Evolutionary conservation across 2,888 invertebrate genomes (phyloP), one percentile per base, ranked within the genome.

Genomic region (Caenorhabditis sp.): DNA sequence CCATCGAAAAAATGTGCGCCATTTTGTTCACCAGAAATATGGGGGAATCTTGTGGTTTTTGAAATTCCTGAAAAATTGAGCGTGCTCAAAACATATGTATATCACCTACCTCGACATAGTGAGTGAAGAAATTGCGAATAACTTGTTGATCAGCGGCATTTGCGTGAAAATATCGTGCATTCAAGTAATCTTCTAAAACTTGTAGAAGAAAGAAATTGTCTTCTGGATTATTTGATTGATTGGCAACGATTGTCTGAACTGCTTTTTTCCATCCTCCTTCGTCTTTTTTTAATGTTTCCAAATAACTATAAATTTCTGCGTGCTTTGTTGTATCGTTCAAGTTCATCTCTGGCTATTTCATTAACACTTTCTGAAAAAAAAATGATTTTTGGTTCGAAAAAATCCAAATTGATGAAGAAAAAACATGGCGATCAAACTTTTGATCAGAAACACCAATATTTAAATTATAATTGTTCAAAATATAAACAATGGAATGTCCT

Each of bases 11-110:
- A 17, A 91, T 84, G 85, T 91, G 91, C 14, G 91, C 90, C 51
- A 89, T 88, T 85, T 91, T 91, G 84, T 91, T 91, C 50, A 88
- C 86, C 19, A 91, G 83, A 82, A 89, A 90, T 23, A 85, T 84
- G 72, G 89, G 88, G 5, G 60, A 60, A 26, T 73, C 68, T 49
- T 67, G 54, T 1, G 50, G 4, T 10, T 55, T 61, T 54, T 58
- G 51, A 26, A 27, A 19, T 4, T 4, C 31, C 70, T 60, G 21
- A 51, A 66, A 66, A 50, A 21, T 19, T 27, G 8, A n/a, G n/a
- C n/a, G n/a, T n/a, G n/a, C n/a, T n/a, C n/a, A n/a, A n/a, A n/a
- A n/a, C n/a, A n/a, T n/a, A n/a, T n/a, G n/a, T n/a, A n/a, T n/a
- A n/a, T n/a, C n/a, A n/a, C n/a, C n/a, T 62, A 66, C 65, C 62